phyloP scores from a whole-genome alignment of 2,888 invertebrate genomes.

The Tricholauxania praeusta region DNA sequence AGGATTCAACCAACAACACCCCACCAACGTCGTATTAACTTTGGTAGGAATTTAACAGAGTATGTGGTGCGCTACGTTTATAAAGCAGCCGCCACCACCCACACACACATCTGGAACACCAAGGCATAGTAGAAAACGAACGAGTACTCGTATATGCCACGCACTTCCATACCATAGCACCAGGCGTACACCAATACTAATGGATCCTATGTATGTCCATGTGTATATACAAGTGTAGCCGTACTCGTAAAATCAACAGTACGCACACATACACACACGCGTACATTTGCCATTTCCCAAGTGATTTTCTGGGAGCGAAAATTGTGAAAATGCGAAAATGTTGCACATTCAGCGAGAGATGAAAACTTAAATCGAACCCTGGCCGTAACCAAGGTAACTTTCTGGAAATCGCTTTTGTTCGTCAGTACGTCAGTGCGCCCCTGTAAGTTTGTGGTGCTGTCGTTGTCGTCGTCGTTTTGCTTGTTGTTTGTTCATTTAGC shows the following conservation, averaged over 20 bases:
- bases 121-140: too few relatives aligned
- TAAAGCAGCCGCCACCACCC: background rate
- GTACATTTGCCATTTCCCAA: background rate
- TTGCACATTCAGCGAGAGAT: conserved; percentile 6
- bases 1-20: too few relatives aligned
- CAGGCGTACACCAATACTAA: background rate
- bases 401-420: background rate
- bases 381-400: conserved; percentile 22
- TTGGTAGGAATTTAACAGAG: too few relatives aligned
- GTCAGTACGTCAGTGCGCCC: background rate
- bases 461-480: too few relatives aligned
- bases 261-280: background rate
- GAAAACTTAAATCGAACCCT: conserved; percentile 1
- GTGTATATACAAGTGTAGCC: background rate
- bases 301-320: conserved; percentile 4
- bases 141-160: background rate
- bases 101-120: background rate
- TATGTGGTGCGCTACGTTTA: background rate
- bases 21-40: too few relatives aligned
- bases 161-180: background rate
- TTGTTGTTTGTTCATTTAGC: conserved; percentile 14
- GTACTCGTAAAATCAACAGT: background rate
- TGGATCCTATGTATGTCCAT: background rate
- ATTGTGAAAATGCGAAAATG: background rate
- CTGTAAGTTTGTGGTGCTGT: too few relatives aligned